Evolutionary conservation across 2,888 invertebrate species (phyloP), one percentile per base, ranked within the genome.

Genomic region (Corythucha ciliata): DNA sequence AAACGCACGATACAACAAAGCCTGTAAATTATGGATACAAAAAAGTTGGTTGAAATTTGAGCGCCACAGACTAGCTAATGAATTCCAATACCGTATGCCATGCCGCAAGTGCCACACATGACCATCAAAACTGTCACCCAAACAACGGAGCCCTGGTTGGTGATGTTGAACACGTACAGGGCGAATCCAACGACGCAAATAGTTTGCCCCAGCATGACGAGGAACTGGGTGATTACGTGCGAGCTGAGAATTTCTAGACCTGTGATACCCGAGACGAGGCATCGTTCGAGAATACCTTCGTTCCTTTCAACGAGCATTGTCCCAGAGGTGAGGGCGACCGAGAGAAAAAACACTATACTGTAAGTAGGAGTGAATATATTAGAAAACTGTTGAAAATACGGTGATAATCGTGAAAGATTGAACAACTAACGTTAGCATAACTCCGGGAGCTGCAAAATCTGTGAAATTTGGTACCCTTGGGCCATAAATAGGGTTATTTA

Each of bases 371-470:
- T 6, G 34, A 27, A 14, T 20, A 10, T 25, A 48, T 29, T 3
- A 4, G 27, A 18, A 5, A 53, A 52, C 39, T 25, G 18, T 3
- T 10, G 14, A 33, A 26, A 32, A 39, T 24, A 37, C 49, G n/a
- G 16, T 29, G 8, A 8, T 29, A 29, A 29, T 4, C 29, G 10
- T 29, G 25, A 44, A 27, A 4, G 10, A 10, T 26, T 22, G 26
- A n/a, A 10, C 41, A 22, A 74, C 78, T 78, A 66, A 85, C 84
- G 88, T 88, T 45, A 93, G 69, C 60, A 92, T 85, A 41, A 93
- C 79, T 56, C 93, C 93, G 2, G 93, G 93, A 2, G 92, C 92
- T 53, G 92, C 92, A 65, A 93, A 94, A 66, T 93, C 90, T 0
- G 91, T 92, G 64, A 94, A 92, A 64, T 86, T 86, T 0, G 91